Evolutionary conservation across 2,797 vertebrate genomes (phyloP).

Genomic region (Molossus molossus): DNA sequence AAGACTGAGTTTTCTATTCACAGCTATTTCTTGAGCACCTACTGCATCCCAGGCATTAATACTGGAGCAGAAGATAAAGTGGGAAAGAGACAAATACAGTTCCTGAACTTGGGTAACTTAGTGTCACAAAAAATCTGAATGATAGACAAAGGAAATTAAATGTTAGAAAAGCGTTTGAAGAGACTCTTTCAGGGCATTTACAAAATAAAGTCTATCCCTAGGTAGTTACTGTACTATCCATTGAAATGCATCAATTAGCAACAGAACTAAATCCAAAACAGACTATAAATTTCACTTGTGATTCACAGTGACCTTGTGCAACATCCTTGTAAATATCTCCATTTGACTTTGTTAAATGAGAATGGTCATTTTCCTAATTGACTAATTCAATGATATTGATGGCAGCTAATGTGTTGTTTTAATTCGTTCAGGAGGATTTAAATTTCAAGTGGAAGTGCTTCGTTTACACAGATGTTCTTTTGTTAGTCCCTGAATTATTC

Average conservation of each 20-base stretch:
- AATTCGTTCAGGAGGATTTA: constrained; percentile 62
- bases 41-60: neutral
- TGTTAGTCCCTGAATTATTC: constrained; percentile 61
- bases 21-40: neutral
- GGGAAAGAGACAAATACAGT: neutral
- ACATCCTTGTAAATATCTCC: neutral
- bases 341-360: constrained; percentile 56
- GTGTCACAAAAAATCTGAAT: neutral
- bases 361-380: constrained; percentile 67
- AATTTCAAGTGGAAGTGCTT: constrained; percentile 51
- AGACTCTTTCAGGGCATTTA: neutral
- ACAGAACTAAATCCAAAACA: neutral
- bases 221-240: neutral
- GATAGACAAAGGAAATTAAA: neutral
- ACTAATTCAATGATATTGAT: constrained; percentile 43
- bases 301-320: constrained; percentile 38
- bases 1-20: neutral
- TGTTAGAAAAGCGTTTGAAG: neutral
- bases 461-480: constrained; percentile 62
- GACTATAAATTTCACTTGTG: neutral
- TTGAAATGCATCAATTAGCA: constrained; percentile 27
- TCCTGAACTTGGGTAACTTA: neutral
- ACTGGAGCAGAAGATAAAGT: neutral
- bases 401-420: constrained; percentile 54
- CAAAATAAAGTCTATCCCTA: neutral